Evolutionary conservation across 2,797 vertebrate genomes (phyloP), one percentile per base, ranked within the genome.

Genomic region (Danio albolineatus): DNA sequence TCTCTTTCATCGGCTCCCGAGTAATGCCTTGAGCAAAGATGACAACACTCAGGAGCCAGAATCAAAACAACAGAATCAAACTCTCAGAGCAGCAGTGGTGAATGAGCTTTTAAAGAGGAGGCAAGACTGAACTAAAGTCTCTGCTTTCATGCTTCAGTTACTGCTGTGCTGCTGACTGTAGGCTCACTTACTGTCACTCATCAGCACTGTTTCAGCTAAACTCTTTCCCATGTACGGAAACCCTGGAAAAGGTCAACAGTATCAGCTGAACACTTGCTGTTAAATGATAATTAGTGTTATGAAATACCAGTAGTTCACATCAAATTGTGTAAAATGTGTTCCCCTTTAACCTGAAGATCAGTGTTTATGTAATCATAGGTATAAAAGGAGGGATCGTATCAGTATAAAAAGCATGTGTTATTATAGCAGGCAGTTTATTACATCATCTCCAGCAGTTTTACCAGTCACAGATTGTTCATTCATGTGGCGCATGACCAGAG

Each of bases 191-290:
- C 41, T 64, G 65, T 61, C 67, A 72, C 51, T 64, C 21, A 56
- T 59, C 46, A 36, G 62, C 38, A 17, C 60, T 13, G 16, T 48
- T 28, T 49, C 67, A 28, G 39, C 46, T 78, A 72, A 66, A 74
- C 53, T 73, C 44, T 60, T 72, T 73, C 53, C 74, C 62, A 49
- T 73, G 67, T 65, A 41, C 17, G 53, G 21, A 46, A 82, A 82
- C 43, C 28, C 13, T 61, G 41, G 44, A 71, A 12, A 53, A 78
- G 36, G 36, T 39, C 19, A 60, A 60, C 6, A 43, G 43, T n/a
- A 60, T 70, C 44, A 51, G 54, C 44, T 57, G 53, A 19, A 48
- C 8, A 39, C 7, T 43, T n/a, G 2, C 7, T 57, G 16, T 8
- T 17, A 46, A 66, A 67, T 38, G 5, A 17, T 36, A 6, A 66